Percentiles rank a stretch among this genome's conserved stretches.
Evolutionary conservation across 1,140 invertebrate genomes (phyloP).

Genomic region (Papilio polyxenes): DNA sequence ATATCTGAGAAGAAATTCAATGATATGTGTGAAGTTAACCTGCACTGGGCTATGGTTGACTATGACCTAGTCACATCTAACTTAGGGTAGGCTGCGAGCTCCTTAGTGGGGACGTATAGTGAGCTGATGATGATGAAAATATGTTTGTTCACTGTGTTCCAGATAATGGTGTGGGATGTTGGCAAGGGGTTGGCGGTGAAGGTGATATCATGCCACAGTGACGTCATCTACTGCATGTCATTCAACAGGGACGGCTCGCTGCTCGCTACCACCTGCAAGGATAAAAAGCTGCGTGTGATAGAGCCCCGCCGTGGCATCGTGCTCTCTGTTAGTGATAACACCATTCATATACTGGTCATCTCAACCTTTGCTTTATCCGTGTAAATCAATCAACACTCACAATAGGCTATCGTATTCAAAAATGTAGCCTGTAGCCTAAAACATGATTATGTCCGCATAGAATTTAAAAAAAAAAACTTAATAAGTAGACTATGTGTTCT

Average conservation of each 20-base stretch:
- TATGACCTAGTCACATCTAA: no score
- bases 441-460: no score
- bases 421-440: no score
- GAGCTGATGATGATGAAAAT: neutral
- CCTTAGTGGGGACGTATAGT: no score
- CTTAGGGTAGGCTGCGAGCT: no score
- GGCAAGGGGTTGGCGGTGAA: constrained; percentile 90
- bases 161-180: constrained; percentile 95
- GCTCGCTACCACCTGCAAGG: constrained; percentile 96
- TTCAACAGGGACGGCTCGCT: constrained; percentile 95
- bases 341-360: no score
- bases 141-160: neutral
- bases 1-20: neutral
- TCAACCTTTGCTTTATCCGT: no score
- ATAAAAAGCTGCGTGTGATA: constrained; percentile 94
- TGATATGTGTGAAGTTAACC: neutral
- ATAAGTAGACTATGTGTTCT: no score
- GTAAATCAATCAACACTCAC: no score
- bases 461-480: no score
- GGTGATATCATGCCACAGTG: constrained; percentile 92
- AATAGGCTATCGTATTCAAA: no score
- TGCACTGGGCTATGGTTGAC: no score
- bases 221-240: constrained; percentile 95
- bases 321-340: constrained; percentile 84
- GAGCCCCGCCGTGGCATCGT: constrained; percentile 92